Evolutionary conservation across 2,113 vertebrate species (phyloP).

Genomic region (Gallinago undulata): DNA sequence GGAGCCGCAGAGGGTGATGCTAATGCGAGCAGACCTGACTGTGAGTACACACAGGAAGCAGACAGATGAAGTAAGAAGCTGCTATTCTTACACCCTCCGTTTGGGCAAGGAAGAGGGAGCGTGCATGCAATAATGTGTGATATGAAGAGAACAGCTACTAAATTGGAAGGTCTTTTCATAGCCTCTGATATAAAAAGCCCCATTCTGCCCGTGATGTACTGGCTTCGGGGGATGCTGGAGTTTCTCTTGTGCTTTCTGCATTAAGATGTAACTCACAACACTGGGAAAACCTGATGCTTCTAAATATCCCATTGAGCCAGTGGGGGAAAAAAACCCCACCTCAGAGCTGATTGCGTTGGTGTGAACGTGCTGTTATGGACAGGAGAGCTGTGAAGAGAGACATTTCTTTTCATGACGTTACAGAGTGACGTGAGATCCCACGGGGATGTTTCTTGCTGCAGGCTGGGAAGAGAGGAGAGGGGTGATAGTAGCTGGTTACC

Average conservation of each 20-base stretch:
- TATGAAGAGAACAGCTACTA: constrained; percentile 8
- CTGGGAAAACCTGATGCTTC: not conserved
- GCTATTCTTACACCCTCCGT: not conserved
- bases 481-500: not conserved
- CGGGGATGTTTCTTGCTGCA: not conserved
- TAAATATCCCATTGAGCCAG: not conserved
- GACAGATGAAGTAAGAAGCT: constrained; percentile 40
- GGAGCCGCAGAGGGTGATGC: not conserved
- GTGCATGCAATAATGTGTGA: not conserved
- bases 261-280: not conserved
- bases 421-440: accelerated
- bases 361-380: not conserved
- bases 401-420: not conserved
- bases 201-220: not conserved
- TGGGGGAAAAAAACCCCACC: not conserved
- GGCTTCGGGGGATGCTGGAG: not conserved
- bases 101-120: not conserved
- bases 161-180: constrained; percentile 39
- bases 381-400: not conserved
- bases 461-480: not conserved
- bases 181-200: constrained; percentile 22
- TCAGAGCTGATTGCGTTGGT: not conserved
- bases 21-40: not conserved
- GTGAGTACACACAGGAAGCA: constrained; percentile 30
- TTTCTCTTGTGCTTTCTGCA: not conserved